Conservation (phyloP, 2,888 invertebrate species). For the Drosophila pegasa region DNA sequence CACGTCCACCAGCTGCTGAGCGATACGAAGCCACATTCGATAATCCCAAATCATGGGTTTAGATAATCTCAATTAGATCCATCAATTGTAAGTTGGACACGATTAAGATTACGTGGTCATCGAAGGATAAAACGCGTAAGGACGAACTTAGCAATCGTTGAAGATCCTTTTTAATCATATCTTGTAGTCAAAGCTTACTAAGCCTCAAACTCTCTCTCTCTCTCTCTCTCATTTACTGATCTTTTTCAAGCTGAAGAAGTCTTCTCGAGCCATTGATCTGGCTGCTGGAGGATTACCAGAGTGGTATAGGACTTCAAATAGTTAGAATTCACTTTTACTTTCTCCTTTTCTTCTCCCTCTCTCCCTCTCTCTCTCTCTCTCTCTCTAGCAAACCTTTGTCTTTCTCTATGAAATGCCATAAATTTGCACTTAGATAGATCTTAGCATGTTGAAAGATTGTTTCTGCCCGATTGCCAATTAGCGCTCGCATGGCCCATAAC, state of each 20-base stretch:
- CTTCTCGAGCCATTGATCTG: background rate
- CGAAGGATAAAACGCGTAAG: background rate
- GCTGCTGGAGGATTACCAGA: background rate
- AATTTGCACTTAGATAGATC: slow-evolving; percentile 9
- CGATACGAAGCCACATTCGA: background rate
- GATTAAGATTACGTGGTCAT: background rate
- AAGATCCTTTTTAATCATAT: background rate
- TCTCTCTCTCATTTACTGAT: background rate
- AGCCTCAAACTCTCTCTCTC: background rate
- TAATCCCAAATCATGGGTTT: too few relatives aligned
- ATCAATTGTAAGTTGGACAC: background rate
- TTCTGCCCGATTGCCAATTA: slow-evolving; percentile 29
- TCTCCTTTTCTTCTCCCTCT: background rate
- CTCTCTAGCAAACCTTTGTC: too few relatives aligned
- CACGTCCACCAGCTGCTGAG: background rate
- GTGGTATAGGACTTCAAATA: background rate
- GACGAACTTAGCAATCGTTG: background rate
- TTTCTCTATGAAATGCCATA: background rate
- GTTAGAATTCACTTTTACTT: background rate
- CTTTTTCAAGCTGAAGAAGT: background rate
- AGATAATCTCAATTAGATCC: background rate
- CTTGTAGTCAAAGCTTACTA: background rate
- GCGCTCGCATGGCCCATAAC: slow-evolving; percentile 47
- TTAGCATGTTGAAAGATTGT: slow-evolving; percentile 44
- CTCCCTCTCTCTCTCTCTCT: background rate